Evolutionary conservation across 2,888 invertebrate genomes (phyloP).

Genomic region (Danaus chrysippus): DNA sequence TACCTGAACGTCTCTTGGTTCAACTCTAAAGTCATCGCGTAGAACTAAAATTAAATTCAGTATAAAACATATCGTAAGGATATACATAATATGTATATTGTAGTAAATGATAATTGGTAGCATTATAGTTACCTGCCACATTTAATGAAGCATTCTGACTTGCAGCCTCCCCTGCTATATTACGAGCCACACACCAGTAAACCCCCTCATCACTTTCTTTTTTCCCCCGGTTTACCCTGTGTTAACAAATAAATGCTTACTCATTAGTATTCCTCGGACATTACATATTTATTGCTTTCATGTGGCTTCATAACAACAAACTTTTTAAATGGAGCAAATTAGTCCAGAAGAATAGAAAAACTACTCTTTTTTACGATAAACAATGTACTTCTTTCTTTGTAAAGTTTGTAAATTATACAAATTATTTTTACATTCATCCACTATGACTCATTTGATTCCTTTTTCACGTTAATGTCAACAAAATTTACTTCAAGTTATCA

Average conservation of each 20-base stretch:
- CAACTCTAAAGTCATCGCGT: conserved; percentile 95
- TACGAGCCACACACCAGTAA: conserved; percentile 98
- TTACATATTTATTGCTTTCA: too few relatives aligned
- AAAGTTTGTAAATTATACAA: too few relatives aligned
- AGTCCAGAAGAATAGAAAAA: too few relatives aligned
- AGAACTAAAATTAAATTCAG: conserved; percentile 83
- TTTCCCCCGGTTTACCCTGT: conserved; percentile 93
- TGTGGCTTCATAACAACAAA: too few relatives aligned
- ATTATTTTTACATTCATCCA: too few relatives aligned
- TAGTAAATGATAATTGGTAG: neutral
- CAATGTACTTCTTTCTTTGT: too few relatives aligned
- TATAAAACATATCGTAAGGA: neutral
- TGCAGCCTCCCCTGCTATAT: conserved; percentile 91
- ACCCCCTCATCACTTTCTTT: conserved; percentile 96
- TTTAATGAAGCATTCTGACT: conserved; percentile 97
- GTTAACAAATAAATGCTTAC: conserved; percentile 23
- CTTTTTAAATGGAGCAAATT: too few relatives aligned
- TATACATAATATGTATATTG: neutral
- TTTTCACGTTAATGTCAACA: too few relatives aligned
- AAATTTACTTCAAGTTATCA: neutral
- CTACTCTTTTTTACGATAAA: too few relatives aligned
- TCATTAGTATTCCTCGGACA: conserved; percentile 9
- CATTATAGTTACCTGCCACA: conserved; percentile 88
- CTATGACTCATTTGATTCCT: too few relatives aligned
- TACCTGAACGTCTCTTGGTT: conserved; percentile 94